Percentiles rank a stretch among this genome's conserved stretches.
phyloP scores from a whole-genome alignment of 1,140 invertebrate species.

The Formica exsecta region DNA sequence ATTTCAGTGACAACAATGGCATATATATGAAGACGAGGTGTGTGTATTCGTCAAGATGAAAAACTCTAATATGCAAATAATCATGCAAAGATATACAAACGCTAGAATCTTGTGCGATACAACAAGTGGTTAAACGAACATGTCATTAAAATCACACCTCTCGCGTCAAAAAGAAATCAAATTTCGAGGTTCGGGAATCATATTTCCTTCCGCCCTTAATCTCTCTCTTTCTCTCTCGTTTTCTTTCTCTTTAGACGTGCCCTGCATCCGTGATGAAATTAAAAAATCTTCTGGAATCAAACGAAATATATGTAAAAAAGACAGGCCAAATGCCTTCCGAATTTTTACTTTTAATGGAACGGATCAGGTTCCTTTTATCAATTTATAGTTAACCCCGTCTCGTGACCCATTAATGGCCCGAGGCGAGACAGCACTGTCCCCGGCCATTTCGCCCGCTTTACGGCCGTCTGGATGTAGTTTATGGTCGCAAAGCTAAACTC shows the following conservation, averaged over 20 bases:
- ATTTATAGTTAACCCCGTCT: slow-evolving; percentile 79
- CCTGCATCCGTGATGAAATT: slow-evolving; percentile 31
- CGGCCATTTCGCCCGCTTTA: slow-evolving; percentile 80
- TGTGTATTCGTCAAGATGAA: slow-evolving; percentile 44
- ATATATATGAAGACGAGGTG: slow-evolving; percentile 4
- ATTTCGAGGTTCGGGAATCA: neutral
- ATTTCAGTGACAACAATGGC: slow-evolving; percentile 25
- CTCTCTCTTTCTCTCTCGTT: too few relatives aligned
- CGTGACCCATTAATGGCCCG: slow-evolving; percentile 81
- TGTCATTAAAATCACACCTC: slow-evolving; percentile 56
- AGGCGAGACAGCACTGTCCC: slow-evolving; percentile 79
- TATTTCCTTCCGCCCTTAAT: slow-evolving; percentile 41
- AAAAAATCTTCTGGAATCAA: slow-evolving; percentile 38
- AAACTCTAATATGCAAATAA: slow-evolving; percentile 48
- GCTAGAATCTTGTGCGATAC: slow-evolving; percentile 37
- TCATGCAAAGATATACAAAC: slow-evolving; percentile 31
- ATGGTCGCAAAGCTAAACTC: slow-evolving; percentile 82
- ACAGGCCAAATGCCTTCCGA: slow-evolving; percentile 40
- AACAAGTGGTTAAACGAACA: slow-evolving; percentile 22
- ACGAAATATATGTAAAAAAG: slow-evolving; percentile 43
- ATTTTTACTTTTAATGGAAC: slow-evolving; percentile 75
- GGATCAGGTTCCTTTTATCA: slow-evolving; percentile 78
- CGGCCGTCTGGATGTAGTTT: slow-evolving; percentile 82
- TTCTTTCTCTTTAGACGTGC: neutral
- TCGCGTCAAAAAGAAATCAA: neutral